Conservation (phyloP, 2,888 invertebrate genomes). For the Empis livida region DNA sequence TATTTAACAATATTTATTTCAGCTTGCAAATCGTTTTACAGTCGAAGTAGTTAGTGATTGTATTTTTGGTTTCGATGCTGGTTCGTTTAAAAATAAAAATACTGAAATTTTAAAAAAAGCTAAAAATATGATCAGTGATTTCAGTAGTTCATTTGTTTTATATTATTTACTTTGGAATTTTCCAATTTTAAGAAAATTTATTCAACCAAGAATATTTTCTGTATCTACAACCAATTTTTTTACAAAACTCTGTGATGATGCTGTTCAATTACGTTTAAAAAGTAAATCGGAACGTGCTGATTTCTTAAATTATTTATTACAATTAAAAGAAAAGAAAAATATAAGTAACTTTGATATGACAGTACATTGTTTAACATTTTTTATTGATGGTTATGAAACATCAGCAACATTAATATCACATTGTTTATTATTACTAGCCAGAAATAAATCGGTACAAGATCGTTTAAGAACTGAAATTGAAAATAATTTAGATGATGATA, state of each 20-base stretch:
- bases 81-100: conserved; percentile 26
- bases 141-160: background rate
- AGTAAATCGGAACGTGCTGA: conserved; percentile 23
- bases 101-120: conserved; percentile 24
- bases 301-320: conserved; percentile 27
- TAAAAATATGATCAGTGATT: conserved; percentile 22
- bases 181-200: conserved; percentile 13
- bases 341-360: conserved; percentile 18
- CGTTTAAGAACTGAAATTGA: conserved; percentile 22
- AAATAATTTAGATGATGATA: conserved; percentile 11
- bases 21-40: conserved; percentile 31
- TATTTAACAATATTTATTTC: background rate
- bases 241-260: conserved; percentile 18
- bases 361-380: conserved; percentile 28
- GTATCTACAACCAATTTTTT: conserved; percentile 45
- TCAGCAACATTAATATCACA: conserved; percentile 23
- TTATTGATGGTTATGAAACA: conserved; percentile 32
- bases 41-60: conserved; percentile 36
- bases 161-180: too few species aligned
- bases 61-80: conserved; percentile 36
- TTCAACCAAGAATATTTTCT: conserved; percentile 20
- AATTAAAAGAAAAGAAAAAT: conserved; percentile 23
- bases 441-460: conserved; percentile 19
- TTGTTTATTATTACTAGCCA: conserved; percentile 22
- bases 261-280: conserved; percentile 19